Evolutionary conservation across 2,113 vertebrate species (phyloP).

Genomic region (Perognathus longimembris): DNA sequence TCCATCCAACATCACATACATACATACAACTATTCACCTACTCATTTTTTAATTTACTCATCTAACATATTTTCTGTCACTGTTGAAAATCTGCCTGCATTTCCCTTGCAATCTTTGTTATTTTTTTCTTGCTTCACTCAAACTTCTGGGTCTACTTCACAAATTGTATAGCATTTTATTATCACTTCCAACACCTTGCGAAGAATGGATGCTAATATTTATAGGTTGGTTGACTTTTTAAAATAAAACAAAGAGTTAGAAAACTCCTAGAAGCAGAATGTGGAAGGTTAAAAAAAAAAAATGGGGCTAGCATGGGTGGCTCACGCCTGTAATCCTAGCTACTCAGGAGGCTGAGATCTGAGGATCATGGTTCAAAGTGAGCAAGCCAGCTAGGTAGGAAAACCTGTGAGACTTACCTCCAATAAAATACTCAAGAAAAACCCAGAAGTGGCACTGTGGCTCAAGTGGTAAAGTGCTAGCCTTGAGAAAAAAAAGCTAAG

Average conservation of each 20-base stretch:
- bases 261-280: neutral
- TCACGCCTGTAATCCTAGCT: neutral
- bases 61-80: neutral
- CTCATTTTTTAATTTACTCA: neutral
- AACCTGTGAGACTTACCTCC: too few species aligned
- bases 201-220: neutral
- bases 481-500: too few species aligned
- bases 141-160: neutral
- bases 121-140: neutral
- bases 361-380: neutral
- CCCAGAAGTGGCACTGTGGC: too few species aligned
- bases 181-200: neutral
- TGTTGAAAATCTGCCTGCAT: neutral
- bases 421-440: too few species aligned
- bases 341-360: too few species aligned
- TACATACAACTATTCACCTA: neutral
- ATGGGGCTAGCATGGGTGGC: too few species aligned
- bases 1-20: too few species aligned
- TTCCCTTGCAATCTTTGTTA: neutral
- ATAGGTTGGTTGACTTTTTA: neutral
- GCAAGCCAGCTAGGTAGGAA: neutral
- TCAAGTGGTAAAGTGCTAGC: too few species aligned
- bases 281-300: too few species aligned
- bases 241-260: neutral
- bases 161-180: neutral